Percentiles rank a stretch among this genome's conserved stretches.
phyloP scores from a whole-genome alignment of 2,113 vertebrate species.

The Mustelus asterias region DNA sequence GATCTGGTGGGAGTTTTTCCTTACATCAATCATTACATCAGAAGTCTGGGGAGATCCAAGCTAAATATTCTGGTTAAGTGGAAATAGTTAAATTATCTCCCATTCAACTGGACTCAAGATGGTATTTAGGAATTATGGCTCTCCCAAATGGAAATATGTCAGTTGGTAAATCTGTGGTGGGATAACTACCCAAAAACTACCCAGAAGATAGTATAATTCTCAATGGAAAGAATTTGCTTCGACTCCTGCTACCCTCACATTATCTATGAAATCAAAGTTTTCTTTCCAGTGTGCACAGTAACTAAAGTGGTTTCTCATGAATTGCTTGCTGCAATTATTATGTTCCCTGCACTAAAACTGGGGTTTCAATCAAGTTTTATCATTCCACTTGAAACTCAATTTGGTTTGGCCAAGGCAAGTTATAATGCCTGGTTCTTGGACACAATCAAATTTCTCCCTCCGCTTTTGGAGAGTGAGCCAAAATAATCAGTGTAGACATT shows the following conservation, averaged over 20 bases:
- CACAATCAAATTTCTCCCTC: background rate
- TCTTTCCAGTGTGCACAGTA: background rate
- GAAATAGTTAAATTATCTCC: background rate
- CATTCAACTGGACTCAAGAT: background rate
- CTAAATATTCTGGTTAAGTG: background rate
- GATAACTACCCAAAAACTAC: background rate
- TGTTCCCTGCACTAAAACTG: background rate
- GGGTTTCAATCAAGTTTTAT: background rate
- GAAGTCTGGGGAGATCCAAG: background rate
- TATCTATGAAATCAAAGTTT: background rate
- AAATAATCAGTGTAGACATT: background rate
- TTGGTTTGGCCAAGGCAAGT: background rate
- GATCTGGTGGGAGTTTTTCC: background rate
- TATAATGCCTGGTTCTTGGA: background rate
- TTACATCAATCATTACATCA: no score
- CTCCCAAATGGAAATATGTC: background rate
- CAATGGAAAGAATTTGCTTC: background rate
- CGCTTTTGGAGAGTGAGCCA: background rate
- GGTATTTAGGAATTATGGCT: background rate
- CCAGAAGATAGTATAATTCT: background rate
- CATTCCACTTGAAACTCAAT: conserved; percentile 1
- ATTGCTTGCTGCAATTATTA: background rate
- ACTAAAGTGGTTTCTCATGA: background rate
- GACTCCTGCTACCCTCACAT: background rate
- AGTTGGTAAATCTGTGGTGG: background rate